phyloP scores from a whole-genome alignment of 2,797 vertebrate genomes.

The Sternarchorhynchus goeldii region DNA sequence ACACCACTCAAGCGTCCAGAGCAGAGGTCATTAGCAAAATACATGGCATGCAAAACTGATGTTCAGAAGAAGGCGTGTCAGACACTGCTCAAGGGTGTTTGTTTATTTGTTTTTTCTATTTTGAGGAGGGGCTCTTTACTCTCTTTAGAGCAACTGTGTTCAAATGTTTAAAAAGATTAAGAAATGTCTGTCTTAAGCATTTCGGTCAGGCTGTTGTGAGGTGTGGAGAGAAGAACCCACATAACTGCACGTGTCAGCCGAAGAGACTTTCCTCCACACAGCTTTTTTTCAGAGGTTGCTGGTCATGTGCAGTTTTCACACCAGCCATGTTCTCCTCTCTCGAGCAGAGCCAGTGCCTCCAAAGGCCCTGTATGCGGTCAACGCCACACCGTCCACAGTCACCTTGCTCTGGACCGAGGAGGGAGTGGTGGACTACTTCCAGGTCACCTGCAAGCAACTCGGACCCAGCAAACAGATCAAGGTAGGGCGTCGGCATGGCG shows the following conservation, averaged over 20 bases:
- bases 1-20: too few relatives aligned
- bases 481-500: conserved; percentile 55
- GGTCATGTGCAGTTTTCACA: not conserved
- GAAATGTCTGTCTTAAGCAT: too few relatives aligned
- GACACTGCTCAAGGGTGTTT: too few relatives aligned
- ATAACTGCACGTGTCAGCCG: not conserved
- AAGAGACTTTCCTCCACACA: not conserved
- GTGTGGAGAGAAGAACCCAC: too few relatives aligned
- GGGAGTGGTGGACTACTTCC: conserved; percentile 91
- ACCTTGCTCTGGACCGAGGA: conserved; percentile 95
- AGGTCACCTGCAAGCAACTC: conserved; percentile 82
- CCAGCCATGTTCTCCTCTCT: not conserved
- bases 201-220: too few relatives aligned
- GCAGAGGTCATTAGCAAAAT: too few relatives aligned
- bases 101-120: too few relatives aligned
- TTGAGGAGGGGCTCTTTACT: too few relatives aligned
- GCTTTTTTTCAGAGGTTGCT: not conserved
- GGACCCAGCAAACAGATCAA: conserved; percentile 68
- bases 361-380: conserved; percentile 87
- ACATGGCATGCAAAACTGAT: too few relatives aligned
- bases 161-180: too few relatives aligned
- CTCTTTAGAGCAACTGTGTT: too few relatives aligned
- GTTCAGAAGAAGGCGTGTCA: too few relatives aligned
- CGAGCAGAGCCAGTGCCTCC: conserved; percentile 90
- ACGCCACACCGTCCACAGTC: conserved; percentile 87